Conservation (phyloP, 1,140 invertebrate species). For the Bilobella aurantiaca region DNA sequence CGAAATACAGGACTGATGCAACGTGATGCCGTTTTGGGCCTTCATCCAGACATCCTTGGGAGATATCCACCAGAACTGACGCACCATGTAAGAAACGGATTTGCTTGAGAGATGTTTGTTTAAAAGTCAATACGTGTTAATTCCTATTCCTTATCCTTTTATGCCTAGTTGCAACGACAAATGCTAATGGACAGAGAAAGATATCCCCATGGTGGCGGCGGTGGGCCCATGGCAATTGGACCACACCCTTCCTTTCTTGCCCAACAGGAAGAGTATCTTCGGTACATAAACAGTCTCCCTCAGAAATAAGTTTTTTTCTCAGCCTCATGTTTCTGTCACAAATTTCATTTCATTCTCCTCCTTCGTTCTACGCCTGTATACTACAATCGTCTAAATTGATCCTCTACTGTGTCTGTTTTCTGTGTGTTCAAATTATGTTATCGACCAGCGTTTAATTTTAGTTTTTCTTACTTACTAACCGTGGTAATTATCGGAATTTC, state of each 20-base stretch:
- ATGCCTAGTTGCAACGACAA: slow-evolving; percentile 75
- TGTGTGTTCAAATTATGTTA: neutral
- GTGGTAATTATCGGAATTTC: neutral
- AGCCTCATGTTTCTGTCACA: too few species aligned
- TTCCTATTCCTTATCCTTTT: slow-evolving; percentile 45
- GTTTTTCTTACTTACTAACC: neutral
- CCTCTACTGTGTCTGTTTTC: neutral
- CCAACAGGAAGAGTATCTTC: slow-evolving; percentile 69
- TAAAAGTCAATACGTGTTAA: too few species aligned
- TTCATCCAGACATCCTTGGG: slow-evolving; percentile 57
- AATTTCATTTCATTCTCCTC: too few species aligned
- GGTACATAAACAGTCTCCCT: slow-evolving; percentile 44
- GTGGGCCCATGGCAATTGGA: slow-evolving; percentile 23
- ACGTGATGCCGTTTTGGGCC: slow-evolving; percentile 45
- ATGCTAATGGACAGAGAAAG: slow-evolving; percentile 62
- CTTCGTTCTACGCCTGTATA: too few species aligned
- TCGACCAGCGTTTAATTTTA: neutral
- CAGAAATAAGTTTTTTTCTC: slow-evolving; percentile 15
- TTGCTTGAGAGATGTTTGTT: too few species aligned
- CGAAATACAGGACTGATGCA: slow-evolving; percentile 47
- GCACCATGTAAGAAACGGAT: slow-evolving; percentile 52
- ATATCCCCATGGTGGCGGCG: slow-evolving; percentile 47
- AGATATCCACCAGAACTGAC: slow-evolving; percentile 73
- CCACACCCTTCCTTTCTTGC: slow-evolving; percentile 45
- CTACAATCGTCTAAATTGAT: too few species aligned